Conservation (phyloP, 2,888 invertebrate species). For the Nudaria mundana region DNA sequence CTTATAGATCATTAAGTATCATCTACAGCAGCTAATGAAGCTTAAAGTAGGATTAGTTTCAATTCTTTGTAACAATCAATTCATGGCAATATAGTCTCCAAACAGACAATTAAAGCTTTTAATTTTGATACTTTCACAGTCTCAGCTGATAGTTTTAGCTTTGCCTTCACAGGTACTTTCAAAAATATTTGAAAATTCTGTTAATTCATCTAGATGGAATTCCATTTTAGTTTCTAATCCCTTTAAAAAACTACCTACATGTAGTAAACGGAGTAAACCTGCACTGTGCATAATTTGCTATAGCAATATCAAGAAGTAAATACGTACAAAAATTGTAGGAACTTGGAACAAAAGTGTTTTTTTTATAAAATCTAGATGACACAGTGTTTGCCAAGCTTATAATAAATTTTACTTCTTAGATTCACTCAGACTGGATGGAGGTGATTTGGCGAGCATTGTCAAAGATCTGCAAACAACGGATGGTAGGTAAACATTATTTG, state of each 20-base stretch:
- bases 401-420: slow-evolving; percentile 53
- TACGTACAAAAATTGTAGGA: slow-evolving; percentile 26
- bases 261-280: too few relatives aligned
- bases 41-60: background rate
- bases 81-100: too few relatives aligned
- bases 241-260: too few relatives aligned
- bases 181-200: too few relatives aligned
- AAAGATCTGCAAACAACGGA: slow-evolving; percentile 63
- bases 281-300: slow-evolving; percentile 26
- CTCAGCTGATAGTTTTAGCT: too few relatives aligned
- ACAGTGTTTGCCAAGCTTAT: slow-evolving; percentile 9
- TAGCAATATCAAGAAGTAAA: slow-evolving; percentile 26
- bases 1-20: too few relatives aligned
- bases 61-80: slow-evolving; percentile 1
- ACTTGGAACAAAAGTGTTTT: slow-evolving; percentile 25
- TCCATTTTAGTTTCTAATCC: too few relatives aligned
- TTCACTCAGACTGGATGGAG: slow-evolving; percentile 64
- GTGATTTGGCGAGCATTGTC: slow-evolving; percentile 68
- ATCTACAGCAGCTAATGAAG: too few relatives aligned
- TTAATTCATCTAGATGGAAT: too few relatives aligned
- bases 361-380: slow-evolving; percentile 13
- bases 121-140: too few relatives aligned
- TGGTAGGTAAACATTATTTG: background rate
- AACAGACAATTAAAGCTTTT: too few relatives aligned
- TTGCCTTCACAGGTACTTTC: too few relatives aligned